Conservation (phyloP, 2,888 invertebrate species). For the Lasioglossum figueresi region DNA sequence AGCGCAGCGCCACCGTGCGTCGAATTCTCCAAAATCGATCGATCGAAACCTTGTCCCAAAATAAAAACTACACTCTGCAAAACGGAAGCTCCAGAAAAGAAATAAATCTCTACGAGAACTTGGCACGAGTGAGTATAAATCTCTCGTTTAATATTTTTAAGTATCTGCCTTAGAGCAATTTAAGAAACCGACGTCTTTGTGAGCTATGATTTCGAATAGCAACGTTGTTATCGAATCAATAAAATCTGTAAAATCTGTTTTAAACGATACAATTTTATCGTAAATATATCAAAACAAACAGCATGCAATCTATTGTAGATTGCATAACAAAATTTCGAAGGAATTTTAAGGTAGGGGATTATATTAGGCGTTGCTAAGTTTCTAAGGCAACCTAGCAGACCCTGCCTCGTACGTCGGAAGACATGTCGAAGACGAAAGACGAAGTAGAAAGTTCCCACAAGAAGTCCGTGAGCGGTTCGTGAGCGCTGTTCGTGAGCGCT, state of each 20-base stretch:
- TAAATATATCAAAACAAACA: too few relatives aligned
- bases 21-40: not conserved
- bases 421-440: not conserved
- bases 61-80: not conserved
- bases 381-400: conserved; percentile 7
- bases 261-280: too few relatives aligned
- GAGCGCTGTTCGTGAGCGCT: too few relatives aligned
- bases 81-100: not conserved
- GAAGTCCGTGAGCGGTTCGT: not conserved
- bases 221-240: too few relatives aligned
- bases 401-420: not conserved
- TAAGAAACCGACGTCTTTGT: too few relatives aligned
- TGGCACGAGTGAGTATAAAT: not conserved
- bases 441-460: not conserved
- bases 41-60: not conserved
- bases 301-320: too few relatives aligned
- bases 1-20: not conserved
- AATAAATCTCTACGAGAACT: not conserved
- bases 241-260: too few relatives aligned
- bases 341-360: not conserved
- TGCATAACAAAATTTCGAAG: not conserved
- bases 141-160: too few relatives aligned
- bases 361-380: not conserved
- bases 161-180: too few relatives aligned
- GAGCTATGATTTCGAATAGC: too few relatives aligned